Evolutionary conservation across 2,113 vertebrate species (phyloP).

Genomic region (Manacus vitellinus): DNA sequence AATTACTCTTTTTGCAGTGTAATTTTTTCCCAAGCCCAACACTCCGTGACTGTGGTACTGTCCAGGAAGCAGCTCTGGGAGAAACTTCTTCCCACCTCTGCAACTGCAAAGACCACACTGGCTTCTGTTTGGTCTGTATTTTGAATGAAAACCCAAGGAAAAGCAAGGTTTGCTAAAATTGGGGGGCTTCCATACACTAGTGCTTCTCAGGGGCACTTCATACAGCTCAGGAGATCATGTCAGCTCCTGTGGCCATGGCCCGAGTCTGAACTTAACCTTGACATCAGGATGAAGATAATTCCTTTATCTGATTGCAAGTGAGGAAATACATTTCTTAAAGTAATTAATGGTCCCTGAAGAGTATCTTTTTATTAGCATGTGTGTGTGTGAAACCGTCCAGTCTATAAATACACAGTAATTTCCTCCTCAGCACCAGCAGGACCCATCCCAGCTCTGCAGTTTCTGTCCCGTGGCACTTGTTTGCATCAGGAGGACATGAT

Average conservation of each 20-base stretch:
- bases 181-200: not conserved
- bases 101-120: not conserved
- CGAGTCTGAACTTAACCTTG: not conserved
- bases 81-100: not conserved
- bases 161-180: not conserved
- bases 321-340: constrained; percentile 43
- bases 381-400: not conserved
- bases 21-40: not conserved
- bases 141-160: not conserved
- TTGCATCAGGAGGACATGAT: not conserved
- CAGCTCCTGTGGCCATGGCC: not conserved
- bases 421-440: not conserved
- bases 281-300: not conserved
- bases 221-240: not conserved
- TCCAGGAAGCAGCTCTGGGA: not conserved
- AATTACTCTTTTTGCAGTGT: constrained; percentile 23
- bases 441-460: not conserved
- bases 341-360: constrained; percentile 9
- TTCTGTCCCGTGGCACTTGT: not conserved
- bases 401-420: constrained; percentile 9
- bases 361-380: not conserved
- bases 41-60: constrained; percentile 1
- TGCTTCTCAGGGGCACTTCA: not conserved
- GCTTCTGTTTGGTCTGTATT: not conserved
- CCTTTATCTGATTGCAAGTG: not conserved